Evolutionary conservation across 2,888 invertebrate genomes (phyloP).

Genomic region (Trimorus sp.): DNA sequence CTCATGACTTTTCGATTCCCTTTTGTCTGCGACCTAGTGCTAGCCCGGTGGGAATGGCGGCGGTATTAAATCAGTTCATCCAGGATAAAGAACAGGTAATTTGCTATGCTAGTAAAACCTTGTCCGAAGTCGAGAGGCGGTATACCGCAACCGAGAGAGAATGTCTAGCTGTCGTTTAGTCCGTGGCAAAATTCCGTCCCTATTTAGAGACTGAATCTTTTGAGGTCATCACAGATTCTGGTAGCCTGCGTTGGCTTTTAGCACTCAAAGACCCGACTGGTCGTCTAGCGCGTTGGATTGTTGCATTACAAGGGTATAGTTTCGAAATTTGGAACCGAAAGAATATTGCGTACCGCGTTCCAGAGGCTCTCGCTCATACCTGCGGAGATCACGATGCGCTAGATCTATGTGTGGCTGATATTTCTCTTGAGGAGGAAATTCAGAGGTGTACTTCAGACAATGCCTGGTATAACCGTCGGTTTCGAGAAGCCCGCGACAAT

Average conservation of each 20-base stretch:
- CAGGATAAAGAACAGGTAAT: background rate
- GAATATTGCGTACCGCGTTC: background rate
- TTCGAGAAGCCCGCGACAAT: no score
- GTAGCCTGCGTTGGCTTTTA: background rate
- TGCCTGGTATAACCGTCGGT: no score
- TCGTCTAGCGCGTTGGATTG: slow-evolving; percentile 2
- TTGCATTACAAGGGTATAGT: background rate
- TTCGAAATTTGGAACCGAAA: slow-evolving; percentile 6
- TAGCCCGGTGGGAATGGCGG: background rate
- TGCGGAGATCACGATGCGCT: no score
- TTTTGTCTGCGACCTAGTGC: slow-evolving; percentile 6
- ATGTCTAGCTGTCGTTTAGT: background rate
- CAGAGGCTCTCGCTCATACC: background rate
- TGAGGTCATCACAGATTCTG: background rate
- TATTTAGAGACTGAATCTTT: background rate
- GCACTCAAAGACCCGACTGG: background rate
- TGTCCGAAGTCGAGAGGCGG: background rate
- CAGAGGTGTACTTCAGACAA: no score
- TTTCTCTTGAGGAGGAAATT: no score
- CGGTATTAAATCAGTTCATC: background rate
- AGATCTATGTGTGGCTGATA: no score
- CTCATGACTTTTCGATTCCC: slow-evolving; percentile 4
- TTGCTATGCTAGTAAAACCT: background rate
- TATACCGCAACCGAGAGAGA: background rate
- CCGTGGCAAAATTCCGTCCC: background rate